Percentiles rank a stretch among this genome's conserved stretches.
Conservation (phyloP, 2,888 invertebrate genomes). For the Endomychus coccineus region DNA sequence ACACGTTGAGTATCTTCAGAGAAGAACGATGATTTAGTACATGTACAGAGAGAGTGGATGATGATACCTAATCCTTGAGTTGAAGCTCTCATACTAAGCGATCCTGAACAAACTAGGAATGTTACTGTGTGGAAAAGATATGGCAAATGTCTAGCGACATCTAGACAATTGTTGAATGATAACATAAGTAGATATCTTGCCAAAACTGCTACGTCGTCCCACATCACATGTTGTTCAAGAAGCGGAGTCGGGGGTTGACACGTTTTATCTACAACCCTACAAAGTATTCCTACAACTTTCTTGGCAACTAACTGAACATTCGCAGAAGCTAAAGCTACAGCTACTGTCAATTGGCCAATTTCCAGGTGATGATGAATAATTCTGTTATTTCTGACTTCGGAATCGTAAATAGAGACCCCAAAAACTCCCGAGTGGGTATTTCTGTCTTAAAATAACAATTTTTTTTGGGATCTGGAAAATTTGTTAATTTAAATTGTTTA, state of each 20-base stretch:
- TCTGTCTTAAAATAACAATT: too few relatives aligned
- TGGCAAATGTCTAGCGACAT: slow-evolving; percentile 91
- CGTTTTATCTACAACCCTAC: slow-evolving; percentile 84
- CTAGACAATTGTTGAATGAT: slow-evolving; percentile 96
- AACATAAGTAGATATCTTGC: slow-evolving; percentile 94
- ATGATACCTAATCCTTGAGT: slow-evolving; percentile 97
- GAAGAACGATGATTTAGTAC: slow-evolving; percentile 84
- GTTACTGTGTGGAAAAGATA: slow-evolving; percentile 96
- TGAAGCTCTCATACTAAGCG: slow-evolving; percentile 90
- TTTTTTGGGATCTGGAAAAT: too few relatives aligned
- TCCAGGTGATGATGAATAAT: too few relatives aligned
- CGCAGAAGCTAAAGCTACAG: slow-evolving; percentile 92
- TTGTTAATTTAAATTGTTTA: too few relatives aligned
- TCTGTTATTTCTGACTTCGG: too few relatives aligned
- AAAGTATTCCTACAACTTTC: slow-evolving; percentile 88
- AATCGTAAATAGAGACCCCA: too few relatives aligned
- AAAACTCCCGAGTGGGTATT: too few relatives aligned
- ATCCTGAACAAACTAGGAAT: slow-evolving; percentile 91
- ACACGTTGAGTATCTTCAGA: slow-evolving; percentile 91
- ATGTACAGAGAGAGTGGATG: slow-evolving; percentile 95
- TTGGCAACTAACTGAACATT: slow-evolving; percentile 94
- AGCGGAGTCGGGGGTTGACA: slow-evolving; percentile 89
- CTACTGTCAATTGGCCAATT: too few relatives aligned
- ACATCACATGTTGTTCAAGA: slow-evolving; percentile 88
- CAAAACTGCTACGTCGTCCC: slow-evolving; percentile 96